Percentiles rank a stretch among this genome's conserved stretches.
Evolutionary conservation across 2,888 invertebrate species (phyloP).

Genomic region (Theretra japonica): DNA sequence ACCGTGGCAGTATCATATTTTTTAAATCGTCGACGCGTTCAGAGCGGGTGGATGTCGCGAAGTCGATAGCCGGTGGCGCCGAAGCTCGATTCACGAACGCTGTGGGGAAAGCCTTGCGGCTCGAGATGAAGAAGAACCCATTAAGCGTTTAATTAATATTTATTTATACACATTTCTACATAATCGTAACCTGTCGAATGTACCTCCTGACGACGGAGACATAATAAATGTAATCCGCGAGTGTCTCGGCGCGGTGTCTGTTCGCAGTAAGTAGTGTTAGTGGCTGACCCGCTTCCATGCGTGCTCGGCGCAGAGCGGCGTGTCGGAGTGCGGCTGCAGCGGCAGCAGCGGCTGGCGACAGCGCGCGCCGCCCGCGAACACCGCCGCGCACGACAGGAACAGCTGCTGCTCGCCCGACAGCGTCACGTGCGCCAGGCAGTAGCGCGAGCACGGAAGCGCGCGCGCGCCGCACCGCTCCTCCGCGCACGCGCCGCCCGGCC

Average conservation of each 20-base stretch:
- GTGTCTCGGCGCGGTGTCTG: neutral
- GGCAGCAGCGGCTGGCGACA: constrained; percentile 78
- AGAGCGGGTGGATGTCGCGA: neutral
- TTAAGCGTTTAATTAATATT: constrained; percentile 30
- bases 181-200: neutral
- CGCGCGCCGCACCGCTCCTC: constrained; percentile 62
- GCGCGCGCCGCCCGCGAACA: constrained; percentile 78
- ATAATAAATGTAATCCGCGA: neutral
- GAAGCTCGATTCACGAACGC: neutral
- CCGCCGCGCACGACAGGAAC: constrained; percentile 79
- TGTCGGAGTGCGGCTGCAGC: constrained; percentile 79
- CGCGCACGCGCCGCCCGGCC: constrained; percentile 47
- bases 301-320: constrained; percentile 94
- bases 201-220: too few relatives aligned
- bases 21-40: neutral
- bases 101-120: constrained; percentile 16
- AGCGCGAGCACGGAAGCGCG: constrained; percentile 91
- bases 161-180: constrained; percentile 19
- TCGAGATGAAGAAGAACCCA: constrained; percentile 21
- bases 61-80: neutral
- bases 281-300: constrained; percentile 89
- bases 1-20: neutral
- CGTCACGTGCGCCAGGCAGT: constrained; percentile 94
- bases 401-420: constrained; percentile 93
- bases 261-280: neutral